Percentiles rank a stretch among this genome's conserved stretches.
Evolutionary conservation across 1,140 invertebrate genomes (phyloP).

Genomic region (Artemia franciscana): DNA sequence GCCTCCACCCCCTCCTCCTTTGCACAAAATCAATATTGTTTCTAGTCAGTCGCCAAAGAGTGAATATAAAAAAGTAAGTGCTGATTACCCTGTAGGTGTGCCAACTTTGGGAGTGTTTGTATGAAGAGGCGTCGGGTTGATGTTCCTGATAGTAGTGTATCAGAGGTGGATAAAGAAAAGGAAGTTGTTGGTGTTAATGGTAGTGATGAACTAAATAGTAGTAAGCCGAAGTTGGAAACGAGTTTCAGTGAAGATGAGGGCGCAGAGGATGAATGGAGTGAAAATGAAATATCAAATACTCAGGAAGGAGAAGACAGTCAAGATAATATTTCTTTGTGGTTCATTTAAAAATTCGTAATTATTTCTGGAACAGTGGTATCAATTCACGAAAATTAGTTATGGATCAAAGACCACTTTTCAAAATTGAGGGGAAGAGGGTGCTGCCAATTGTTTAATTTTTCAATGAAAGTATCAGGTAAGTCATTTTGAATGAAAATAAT

Average conservation of each 20-base stretch:
- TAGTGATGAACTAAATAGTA: background rate
- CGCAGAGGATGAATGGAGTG: constrained; percentile 8
- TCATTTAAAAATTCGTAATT: too few relatives aligned
- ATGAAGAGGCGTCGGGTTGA: background rate
- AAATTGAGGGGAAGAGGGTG: too few relatives aligned
- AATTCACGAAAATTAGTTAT: too few relatives aligned
- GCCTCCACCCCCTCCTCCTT: background rate
- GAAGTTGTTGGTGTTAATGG: constrained; percentile 1
- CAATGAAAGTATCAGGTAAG: too few relatives aligned
- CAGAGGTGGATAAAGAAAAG: background rate
- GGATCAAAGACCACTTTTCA: too few relatives aligned
- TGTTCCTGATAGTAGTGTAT: constrained; percentile 1
- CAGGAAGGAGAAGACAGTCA: background rate
- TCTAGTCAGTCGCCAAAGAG: background rate
- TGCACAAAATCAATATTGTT: background rate
- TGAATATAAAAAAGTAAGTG: background rate
- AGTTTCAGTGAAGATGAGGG: constrained; percentile 1
- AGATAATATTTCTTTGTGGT: too few relatives aligned
- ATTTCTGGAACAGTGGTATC: too few relatives aligned
- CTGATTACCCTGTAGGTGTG: background rate
- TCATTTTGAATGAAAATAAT: too few relatives aligned
- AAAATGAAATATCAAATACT: background rate
- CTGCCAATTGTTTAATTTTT: too few relatives aligned
- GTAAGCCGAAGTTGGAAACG: constrained; percentile 4
- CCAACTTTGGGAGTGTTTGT: background rate